Base-by-base conservation (phyloP, 2,888 invertebrate genomes). In the Dicycla oo region DNA sequence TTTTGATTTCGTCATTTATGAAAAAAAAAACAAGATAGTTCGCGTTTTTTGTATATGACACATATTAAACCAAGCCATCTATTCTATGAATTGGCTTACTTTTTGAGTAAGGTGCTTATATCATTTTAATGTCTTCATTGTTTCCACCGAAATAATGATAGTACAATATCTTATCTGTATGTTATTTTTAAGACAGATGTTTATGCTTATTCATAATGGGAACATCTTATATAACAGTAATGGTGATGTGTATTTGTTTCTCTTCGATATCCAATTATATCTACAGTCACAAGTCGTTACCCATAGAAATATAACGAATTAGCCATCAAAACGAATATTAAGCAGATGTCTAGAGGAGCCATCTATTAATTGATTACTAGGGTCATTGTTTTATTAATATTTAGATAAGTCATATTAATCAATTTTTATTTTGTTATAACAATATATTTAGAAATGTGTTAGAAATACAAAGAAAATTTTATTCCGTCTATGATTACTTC, bases 71-170 rank as follows among this genome's bases (percentile, higher is more conserved):
- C 38, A 38, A 38, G 13, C 0, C 5, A 11, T 18, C n/a, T 49
- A 40, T 23, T 49, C 11, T 30, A 40, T 43, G 18, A n/a, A 1
- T 47, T 71, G 20, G 11, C 34, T 43, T 63, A 64, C 34, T 58
- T 47, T 69, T 23, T n/a, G 6, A 26, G 13, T 49, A 23, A 0
- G 3, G 54, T 54, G 15, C n/a, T 71, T 45, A 78, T 72, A 64
- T n/a, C 20, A 61, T 61, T 76, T 72, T 78, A 78, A 78, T 75
- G 53, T 62, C 69, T 78, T 80, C 45, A 69, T 80, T 78, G 80
- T 78, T 10, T 75, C 0, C 4, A 54, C 4, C 10, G n/a, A 54
- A 60, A 71, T 53, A 54, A 78, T 78, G 20, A 60, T 45, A n/a
- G n/a, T n/a, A 54, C 6, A 45, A 4, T 18, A 47, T 60, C 23